These are phyloP conservation scores for Penelope pileata DNA, from an alignment of 2,113 vertebrate genomes.

Conservation along the genomic window DNA sequence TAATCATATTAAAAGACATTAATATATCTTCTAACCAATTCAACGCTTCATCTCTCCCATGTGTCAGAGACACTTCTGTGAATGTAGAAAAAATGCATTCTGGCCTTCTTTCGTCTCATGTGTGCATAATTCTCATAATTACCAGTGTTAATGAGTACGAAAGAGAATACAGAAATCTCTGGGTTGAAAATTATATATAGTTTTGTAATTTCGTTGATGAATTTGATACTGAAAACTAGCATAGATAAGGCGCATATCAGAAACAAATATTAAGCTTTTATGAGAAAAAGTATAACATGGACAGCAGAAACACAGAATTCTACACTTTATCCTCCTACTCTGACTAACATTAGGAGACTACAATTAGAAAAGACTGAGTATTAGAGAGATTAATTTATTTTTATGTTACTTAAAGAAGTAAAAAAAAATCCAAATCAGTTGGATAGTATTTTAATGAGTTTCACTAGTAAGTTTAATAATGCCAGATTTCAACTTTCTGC, in stretches of 20 bases:
- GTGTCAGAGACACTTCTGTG: not conserved
- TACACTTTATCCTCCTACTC: not conserved
- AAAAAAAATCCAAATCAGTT: not conserved
- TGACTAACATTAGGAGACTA: not conserved
- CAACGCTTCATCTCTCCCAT: not conserved
- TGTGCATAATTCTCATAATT: not conserved
- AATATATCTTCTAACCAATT: not conserved
- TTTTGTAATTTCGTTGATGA: not conserved
- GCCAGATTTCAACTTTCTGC: not conserved
- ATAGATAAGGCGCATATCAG: not conserved
- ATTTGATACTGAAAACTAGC: not conserved
- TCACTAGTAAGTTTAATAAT: not conserved
- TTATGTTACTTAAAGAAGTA: not conserved
- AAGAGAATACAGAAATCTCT: not conserved
- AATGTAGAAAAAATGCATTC: not conserved
- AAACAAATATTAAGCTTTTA: not conserved
- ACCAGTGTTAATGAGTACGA: not conserved
- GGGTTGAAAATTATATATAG: not conserved
- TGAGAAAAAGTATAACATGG: not conserved
- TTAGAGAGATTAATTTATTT: not conserved
- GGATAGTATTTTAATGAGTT: not conserved
- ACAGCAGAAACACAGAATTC: not conserved
- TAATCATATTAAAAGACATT: not conserved
- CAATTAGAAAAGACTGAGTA: not conserved
- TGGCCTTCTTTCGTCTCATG: not conserved